Percentiles rank a stretch among this genome's conserved stretches.
Conservation (phyloP, 2,113 vertebrate species). For the Orcinus orca region DNA sequence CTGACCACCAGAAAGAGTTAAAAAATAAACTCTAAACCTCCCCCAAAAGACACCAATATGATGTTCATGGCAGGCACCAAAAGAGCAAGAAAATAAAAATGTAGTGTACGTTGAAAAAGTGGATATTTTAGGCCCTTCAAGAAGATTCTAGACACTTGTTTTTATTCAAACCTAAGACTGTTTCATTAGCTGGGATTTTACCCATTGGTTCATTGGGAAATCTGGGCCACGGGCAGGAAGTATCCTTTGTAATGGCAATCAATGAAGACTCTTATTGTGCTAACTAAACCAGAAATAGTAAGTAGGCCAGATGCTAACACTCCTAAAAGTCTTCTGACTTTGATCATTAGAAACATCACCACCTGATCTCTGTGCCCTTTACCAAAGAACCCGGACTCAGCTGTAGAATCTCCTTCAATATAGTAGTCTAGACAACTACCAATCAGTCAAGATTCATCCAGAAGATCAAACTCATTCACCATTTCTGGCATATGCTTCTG, state of each 20-base stretch:
- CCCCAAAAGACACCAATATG: neutral
- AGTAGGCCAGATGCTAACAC: neutral
- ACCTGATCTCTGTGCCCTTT: neutral
- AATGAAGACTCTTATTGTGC: neutral
- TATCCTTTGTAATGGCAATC: neutral
- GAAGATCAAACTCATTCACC: neutral
- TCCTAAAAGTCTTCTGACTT: neutral
- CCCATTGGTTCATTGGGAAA: neutral
- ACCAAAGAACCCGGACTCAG: neutral
- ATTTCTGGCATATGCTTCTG: neutral
- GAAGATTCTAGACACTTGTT: neutral
- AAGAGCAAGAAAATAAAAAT: neutral
- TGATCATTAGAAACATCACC: neutral
- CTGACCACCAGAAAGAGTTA: neutral
- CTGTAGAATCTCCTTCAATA: neutral
- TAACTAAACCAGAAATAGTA: conserved; percentile 19
- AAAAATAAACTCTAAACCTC: neutral
- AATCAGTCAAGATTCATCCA: neutral
- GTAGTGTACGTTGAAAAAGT: neutral
- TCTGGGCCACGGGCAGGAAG: neutral
- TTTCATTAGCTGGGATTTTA: neutral
- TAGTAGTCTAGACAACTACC: neutral
- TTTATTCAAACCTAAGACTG: neutral
- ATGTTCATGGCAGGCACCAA: neutral
- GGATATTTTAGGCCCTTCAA: neutral